These are phyloP conservation scores for Bos taurus DNA, from an alignment of 2,113 vertebrate species.

Conservation along the genomic window ARS-UCD2.0 NC_037339.1:15628001-15628500, in stretches of 20 bases:
- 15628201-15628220: not conserved
- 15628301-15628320: not conserved
- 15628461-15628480: not conserved
- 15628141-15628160: not conserved
- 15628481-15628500: not conserved
- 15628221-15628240: not conserved
- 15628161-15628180: not conserved
- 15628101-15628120: not conserved
- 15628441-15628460: conserved; percentile 8
- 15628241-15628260: not conserved
- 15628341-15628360: not conserved
- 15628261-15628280: not conserved
- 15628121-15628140: not conserved
- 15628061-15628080: not conserved
- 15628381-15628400: not conserved
- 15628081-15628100: not conserved
- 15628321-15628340: not conserved
- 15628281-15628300: conserved; percentile 20
- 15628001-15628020: not conserved
- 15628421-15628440: not conserved
- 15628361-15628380: not conserved
- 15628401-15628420: not conserved
- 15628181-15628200: not conserved
- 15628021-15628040: not conserved
- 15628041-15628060: not conserved